Percentiles rank a stretch among this genome's conserved stretches.
phyloP scores from a whole-genome alignment of 2,797 vertebrate genomes.

The Scomberomorus guttatus region DNA sequence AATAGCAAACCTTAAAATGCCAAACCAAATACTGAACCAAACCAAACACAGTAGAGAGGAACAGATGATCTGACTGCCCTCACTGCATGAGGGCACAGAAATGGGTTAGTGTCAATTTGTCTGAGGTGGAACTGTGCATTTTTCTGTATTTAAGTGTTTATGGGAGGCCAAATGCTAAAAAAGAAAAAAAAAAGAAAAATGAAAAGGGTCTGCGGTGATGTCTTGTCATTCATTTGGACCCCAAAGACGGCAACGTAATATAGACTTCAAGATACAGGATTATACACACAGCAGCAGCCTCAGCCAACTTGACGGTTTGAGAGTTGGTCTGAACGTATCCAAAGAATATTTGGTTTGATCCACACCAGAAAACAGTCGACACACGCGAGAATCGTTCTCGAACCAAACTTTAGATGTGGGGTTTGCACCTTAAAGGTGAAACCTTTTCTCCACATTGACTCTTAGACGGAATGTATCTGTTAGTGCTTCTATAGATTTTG shows the following conservation, averaged over 20 bases:
- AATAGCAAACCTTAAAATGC: slow-evolving; percentile 74
- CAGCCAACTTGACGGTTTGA: slow-evolving; percentile 57
- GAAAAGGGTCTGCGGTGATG: slow-evolving; percentile 37
- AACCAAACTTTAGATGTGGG: slow-evolving; percentile 79
- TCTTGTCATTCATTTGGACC: slow-evolving; percentile 52
- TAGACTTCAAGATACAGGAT: slow-evolving; percentile 30
- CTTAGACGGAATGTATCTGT: slow-evolving; percentile 93
- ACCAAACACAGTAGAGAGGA: slow-evolving; percentile 74
- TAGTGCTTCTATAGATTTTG: slow-evolving; percentile 93
- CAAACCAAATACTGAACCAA: slow-evolving; percentile 81
- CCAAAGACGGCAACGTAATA: slow-evolving; percentile 23
- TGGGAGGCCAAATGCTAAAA: slow-evolving; percentile 19
- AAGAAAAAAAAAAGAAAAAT: slow-evolving; percentile 8
- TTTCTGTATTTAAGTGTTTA: slow-evolving; percentile 47
- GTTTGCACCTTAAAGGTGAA: slow-evolving; percentile 73
- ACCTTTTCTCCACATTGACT: slow-evolving; percentile 82
- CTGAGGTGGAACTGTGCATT: slow-evolving; percentile 61
- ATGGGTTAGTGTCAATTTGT: slow-evolving; percentile 53
- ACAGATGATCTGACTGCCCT: slow-evolving; percentile 45
- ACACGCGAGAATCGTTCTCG: slow-evolving; percentile 68
- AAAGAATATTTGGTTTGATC: slow-evolving; percentile 83
- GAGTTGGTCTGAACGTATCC: slow-evolving; percentile 75
- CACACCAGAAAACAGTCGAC: slow-evolving; percentile 69
- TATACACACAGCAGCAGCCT: slow-evolving; percentile 49
- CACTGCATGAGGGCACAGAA: slow-evolving; percentile 49